A percentile compares a stretch with the other conserved stretches of the same genome.
Conservation (phyloP, 2,888 invertebrate genomes). For the Cheilosia soror region DNA sequence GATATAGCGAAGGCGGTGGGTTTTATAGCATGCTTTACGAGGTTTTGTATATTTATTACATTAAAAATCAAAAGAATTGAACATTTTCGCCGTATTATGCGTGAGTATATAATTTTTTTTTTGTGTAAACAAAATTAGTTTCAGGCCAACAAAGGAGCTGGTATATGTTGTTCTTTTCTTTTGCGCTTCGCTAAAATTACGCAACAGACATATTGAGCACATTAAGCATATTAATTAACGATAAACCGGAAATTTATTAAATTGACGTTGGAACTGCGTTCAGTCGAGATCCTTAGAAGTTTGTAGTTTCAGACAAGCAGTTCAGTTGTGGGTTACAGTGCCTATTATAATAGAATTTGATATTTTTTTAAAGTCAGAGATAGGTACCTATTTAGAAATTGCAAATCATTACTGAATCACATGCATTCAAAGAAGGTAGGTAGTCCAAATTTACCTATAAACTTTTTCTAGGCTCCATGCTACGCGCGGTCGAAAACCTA, state of each 20-base stretch:
- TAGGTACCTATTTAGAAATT: too few relatives aligned
- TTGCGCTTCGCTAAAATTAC: constrained; percentile 3
- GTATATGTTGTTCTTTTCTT: neutral
- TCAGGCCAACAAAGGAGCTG: constrained; percentile 15
- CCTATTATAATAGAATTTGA: too few relatives aligned
- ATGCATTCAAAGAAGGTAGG: neutral
- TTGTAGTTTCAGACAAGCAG: too few relatives aligned
- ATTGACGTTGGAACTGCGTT: neutral
- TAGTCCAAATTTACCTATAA: neutral
- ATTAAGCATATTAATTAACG: constrained; percentile 13
- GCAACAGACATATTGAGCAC: constrained; percentile 7
- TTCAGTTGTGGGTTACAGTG: too few relatives aligned
- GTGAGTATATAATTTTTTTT: constrained; percentile 2
- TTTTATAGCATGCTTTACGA: constrained; percentile 21
- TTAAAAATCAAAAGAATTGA: constrained; percentile 24
- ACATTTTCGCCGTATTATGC: neutral
- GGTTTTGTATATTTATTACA: constrained; percentile 39
- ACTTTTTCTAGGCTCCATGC: neutral
- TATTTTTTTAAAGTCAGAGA: too few relatives aligned
- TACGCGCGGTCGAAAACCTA: neutral
- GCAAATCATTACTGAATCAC: too few relatives aligned
- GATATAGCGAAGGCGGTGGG: constrained; percentile 11
- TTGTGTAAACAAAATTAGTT: constrained; percentile 44
- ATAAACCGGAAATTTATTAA: constrained; percentile 19
- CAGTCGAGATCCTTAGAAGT: too few relatives aligned